phyloP scores from a whole-genome alignment of 1,140 invertebrate species.

The Protaetia brevitarsis region DNA sequence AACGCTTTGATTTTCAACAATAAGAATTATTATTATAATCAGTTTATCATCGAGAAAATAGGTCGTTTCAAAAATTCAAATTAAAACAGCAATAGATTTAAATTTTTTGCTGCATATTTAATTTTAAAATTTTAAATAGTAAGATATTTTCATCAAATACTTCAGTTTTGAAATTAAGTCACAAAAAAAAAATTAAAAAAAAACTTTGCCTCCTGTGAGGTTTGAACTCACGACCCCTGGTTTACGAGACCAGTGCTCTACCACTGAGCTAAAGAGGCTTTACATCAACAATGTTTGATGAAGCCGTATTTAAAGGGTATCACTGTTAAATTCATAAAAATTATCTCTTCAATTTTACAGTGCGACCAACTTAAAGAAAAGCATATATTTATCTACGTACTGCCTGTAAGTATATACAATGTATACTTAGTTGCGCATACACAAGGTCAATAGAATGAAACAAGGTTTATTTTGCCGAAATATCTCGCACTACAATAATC shows the following conservation, averaged over 20 bases:
- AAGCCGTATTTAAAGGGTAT: background rate
- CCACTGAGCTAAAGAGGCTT: constrained; percentile 88
- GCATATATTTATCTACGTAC: no score
- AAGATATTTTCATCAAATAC: background rate
- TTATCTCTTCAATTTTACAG: background rate
- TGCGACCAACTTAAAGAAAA: no score
- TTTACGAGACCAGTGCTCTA: constrained; percentile 93
- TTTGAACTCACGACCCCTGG: constrained; percentile 90
- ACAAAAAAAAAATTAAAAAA: constrained; percentile 2
- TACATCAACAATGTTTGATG: background rate
- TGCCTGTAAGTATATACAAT: no score
- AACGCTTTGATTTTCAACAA: no score
- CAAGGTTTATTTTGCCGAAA: background rate
- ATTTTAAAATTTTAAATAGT: no score
- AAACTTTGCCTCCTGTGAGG: constrained; percentile 72
- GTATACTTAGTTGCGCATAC: no score
- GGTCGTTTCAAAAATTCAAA: no score
- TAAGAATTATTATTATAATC: no score
- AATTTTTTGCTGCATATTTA: background rate
- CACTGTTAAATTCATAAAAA: background rate
- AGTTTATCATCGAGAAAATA: no score
- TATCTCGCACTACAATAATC: no score
- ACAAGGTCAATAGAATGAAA: background rate
- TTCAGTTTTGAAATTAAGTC: background rate
- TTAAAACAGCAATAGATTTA: no score